These are phyloP conservation scores for Pseudomyrmex flavicornis DNA, from an alignment of 1,140 invertebrate species.

Conservation along the genomic window DNA sequence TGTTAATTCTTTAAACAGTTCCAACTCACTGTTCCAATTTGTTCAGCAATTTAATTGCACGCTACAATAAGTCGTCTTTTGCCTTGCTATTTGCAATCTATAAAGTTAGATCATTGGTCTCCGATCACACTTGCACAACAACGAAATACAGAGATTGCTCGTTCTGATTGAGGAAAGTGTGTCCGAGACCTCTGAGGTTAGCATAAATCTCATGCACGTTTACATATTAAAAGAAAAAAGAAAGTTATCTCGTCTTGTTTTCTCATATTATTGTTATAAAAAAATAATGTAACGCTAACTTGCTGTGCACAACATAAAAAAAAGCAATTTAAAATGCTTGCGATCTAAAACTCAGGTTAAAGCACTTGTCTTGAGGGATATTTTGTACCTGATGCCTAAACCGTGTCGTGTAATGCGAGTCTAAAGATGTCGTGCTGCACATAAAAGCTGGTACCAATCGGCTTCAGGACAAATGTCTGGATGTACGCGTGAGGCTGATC, in stretches of 20 bases:
- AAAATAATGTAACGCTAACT: not conserved
- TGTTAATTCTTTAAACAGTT: not conserved
- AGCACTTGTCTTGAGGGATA: constrained; percentile 78
- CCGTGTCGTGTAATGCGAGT: constrained; percentile 92
- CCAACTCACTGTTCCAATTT: constrained; percentile 38
- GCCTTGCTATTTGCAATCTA: not conserved
- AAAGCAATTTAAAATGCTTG: constrained; percentile 20
- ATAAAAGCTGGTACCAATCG: constrained; percentile 93
- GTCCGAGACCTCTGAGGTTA: constrained; percentile 6
- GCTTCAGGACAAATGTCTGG: constrained; percentile 96
- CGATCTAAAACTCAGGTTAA: constrained; percentile 63
- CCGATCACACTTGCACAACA: not conserved
- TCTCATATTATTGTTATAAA: not conserved
- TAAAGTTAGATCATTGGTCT: constrained; percentile 8
- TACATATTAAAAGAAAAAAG: not conserved
- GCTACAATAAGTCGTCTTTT: not conserved
- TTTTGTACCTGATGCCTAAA: constrained; percentile 82
- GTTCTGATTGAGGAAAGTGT: not conserved
- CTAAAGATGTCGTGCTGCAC: constrained; percentile 96
- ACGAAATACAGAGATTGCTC: too few species aligned
- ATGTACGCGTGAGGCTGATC: constrained; percentile 96
- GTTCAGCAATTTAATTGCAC: constrained; percentile 69
- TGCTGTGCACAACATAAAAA: constrained; percentile 39
- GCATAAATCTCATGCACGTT: constrained; percentile 22
- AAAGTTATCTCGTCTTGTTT: too few species aligned